These are phyloP conservation scores for Vulpes ferrilata DNA, from an alignment of 2,113 vertebrate species.

Conservation along the genomic window DNA sequence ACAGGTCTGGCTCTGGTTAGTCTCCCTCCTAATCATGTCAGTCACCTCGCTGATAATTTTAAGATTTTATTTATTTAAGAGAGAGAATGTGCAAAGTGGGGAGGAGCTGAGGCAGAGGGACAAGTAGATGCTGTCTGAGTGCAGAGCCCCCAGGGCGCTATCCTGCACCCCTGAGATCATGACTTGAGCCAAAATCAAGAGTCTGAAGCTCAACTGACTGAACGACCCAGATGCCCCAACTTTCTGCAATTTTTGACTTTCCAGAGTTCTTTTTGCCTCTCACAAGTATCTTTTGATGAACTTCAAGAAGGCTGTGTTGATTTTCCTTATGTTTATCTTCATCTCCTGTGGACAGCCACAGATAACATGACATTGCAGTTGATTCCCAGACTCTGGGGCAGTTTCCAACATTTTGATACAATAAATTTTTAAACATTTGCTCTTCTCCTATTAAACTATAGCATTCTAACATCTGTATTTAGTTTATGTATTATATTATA, in stretches of 20 bases:
- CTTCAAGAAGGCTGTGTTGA: background rate
- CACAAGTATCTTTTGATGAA: background rate
- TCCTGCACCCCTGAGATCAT: background rate
- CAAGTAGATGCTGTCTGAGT: background rate
- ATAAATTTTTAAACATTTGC: background rate
- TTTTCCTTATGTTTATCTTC: background rate
- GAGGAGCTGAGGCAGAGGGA: background rate
- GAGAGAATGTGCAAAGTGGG: background rate
- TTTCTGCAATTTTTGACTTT: background rate
- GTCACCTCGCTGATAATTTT: background rate
- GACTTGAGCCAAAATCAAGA: background rate
- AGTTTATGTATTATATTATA: background rate
- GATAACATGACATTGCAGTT: background rate
- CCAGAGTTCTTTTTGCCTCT: background rate
- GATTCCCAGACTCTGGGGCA: background rate
- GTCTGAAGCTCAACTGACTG: background rate
- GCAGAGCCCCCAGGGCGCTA: accelerated
- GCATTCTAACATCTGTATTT: background rate
- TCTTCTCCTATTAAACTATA: background rate
- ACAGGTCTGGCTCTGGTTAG: background rate
- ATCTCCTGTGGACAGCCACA: background rate
- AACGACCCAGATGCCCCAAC: background rate
- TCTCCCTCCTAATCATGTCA: background rate
- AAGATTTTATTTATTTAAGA: background rate
- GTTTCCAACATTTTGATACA: background rate